Evolutionary conservation across 2,797 vertebrate species (phyloP), one percentile per base, ranked within the genome.

Genomic region (Poliocrania exsul): DNA sequence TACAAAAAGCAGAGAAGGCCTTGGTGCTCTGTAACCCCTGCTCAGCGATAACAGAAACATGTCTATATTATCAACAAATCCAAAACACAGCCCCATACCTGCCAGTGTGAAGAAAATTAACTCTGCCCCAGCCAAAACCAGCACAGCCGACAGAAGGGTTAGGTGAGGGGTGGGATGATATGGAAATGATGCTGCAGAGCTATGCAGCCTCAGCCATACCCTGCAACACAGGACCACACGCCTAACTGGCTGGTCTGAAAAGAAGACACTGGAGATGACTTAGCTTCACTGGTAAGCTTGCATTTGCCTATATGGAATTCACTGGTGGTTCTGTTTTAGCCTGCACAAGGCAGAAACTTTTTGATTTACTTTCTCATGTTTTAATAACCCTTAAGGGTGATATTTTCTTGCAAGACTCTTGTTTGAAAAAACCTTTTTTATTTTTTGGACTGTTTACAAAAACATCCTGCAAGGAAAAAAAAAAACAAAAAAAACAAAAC

Each of bases 141-240:
- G 23, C 18, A 23, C 3, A 65, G 49, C 20, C 44, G 38, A 16
- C 73, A 53, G 72, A 47, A 75, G 42, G 38, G 35, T 21, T 47
- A 17, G 25, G 17, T 1, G 1, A n/a, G 49, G 17, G 1, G 0
- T 3, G 12, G 5, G 16, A 37, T 13, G 14, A 28, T 4, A 8
- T 11, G 11, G 24, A 42, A 38, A 53, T 31, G 23, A 31, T 66
- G 38, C 29, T 16, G 13, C 78, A 53, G 72, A 69, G 33, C 29
- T 85, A 26, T 19, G 19, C 25, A 24, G 18, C 13, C 26, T 56
- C 29, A 33, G 71, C 40, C 53, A 20, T 28, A 16, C 6, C 24
- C 51, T 38, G 16, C 28, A 60, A 10, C 24, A 6, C 8, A 72
- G 54, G 35, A 26, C 14, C 25, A 21, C 15, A 12, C 16, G 33